phyloP scores from a whole-genome alignment of 2,888 invertebrate species.

The Chymomyza caudatula region DNA sequence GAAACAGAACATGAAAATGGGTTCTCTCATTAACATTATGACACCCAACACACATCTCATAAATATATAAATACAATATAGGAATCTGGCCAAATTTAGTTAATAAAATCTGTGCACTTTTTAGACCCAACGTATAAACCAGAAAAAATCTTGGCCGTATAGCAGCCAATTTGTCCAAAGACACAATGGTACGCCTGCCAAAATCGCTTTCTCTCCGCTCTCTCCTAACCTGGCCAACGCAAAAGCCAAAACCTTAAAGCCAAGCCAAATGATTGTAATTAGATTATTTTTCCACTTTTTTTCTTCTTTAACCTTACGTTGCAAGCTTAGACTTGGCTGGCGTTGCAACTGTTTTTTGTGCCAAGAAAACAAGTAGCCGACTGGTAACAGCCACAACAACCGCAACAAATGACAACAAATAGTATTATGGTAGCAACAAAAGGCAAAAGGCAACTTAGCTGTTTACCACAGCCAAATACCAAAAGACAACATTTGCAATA shows the following conservation, averaged over 20 bases:
- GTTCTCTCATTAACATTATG: background rate
- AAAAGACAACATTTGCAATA: conserved; percentile 34
- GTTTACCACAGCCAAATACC: conserved; percentile 32
- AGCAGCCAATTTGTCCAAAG: conserved; percentile 18
- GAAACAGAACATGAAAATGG: background rate
- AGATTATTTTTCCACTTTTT: conserved; percentile 42
- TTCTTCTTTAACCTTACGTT: conserved; percentile 2
- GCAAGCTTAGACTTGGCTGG: conserved; percentile 28
- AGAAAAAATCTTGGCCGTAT: conserved; percentile 21
- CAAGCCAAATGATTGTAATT: conserved; percentile 68
- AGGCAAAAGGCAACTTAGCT: conserved; percentile 21
- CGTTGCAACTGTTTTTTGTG: conserved; percentile 25
- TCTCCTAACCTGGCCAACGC: no score
- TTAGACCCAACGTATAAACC: background rate
- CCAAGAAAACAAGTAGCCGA: conserved; percentile 56
- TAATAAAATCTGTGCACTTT: background rate
- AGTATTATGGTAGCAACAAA: conserved; percentile 36
- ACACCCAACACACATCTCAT: background rate
- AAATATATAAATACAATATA: background rate
- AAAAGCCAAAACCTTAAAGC: conserved; percentile 34
- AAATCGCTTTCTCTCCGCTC: no score
- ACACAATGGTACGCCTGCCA: background rate
- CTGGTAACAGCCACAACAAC: no score
- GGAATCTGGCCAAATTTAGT: background rate
- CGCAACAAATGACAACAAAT: conserved; percentile 67